phyloP scores from a whole-genome alignment of 2,113 vertebrate species.

The Dicrurus megarhynchus region DNA sequence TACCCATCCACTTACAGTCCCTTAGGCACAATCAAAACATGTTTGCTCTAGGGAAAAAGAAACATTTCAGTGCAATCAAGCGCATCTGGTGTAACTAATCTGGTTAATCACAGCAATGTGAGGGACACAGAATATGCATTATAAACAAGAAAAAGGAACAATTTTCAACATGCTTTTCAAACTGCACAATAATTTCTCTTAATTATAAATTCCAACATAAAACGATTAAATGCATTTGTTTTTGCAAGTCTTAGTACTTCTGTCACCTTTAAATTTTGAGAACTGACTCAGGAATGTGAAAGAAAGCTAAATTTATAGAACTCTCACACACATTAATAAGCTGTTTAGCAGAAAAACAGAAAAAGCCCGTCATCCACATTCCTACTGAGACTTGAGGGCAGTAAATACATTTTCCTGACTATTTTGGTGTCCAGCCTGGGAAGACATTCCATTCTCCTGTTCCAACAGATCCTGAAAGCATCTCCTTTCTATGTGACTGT shows the following conservation, averaged over 20 bases:
- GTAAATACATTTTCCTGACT: constrained; percentile 65
- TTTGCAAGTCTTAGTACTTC: constrained; percentile 43
- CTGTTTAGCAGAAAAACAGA: constrained; percentile 22
- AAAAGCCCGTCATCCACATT: constrained; percentile 33
- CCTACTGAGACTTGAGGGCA: constrained; percentile 57
- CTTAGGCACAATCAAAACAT: constrained; percentile 74
- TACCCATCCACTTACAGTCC: constrained; percentile 64
- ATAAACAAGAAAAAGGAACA: constrained; percentile 65
- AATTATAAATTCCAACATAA: constrained; percentile 55
- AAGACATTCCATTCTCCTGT: constrained; percentile 60
- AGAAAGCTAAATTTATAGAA: constrained; percentile 37
- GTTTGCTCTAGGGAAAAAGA: constrained; percentile 72
- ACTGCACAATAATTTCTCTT: constrained; percentile 55
- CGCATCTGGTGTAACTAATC: constrained; percentile 70
- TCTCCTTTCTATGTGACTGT: constrained; percentile 50
- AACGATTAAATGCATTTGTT: constrained; percentile 53
- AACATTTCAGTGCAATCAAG: constrained; percentile 76
- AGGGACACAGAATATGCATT: constrained; percentile 64
- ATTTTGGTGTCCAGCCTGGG: constrained; percentile 67
- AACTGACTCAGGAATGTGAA: constrained; percentile 45
- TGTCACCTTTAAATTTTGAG: constrained; percentile 19
- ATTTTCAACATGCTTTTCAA: constrained; percentile 72
- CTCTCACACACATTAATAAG: constrained; percentile 36
- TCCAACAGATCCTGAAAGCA: constrained; percentile 63
- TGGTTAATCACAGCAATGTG: constrained; percentile 73